Evolutionary conservation across 2,888 invertebrate species (phyloP), one percentile per base, ranked within the genome.

Genomic region (Drosophila rubida): DNA sequence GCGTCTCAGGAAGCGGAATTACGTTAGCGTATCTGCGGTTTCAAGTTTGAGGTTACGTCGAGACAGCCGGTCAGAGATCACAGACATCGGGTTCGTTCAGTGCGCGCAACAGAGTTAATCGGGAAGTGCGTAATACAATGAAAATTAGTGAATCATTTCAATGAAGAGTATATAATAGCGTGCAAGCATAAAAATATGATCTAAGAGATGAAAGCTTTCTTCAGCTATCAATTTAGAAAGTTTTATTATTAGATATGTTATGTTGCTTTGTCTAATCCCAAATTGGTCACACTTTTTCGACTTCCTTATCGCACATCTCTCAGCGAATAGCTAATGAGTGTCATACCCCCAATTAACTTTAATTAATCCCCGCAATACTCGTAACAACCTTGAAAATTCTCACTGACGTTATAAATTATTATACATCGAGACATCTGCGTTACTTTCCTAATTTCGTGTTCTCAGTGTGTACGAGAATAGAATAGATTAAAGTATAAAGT

Each of bases 1-100:
- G 94, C 27, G 97, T 97, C 92, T 97, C 97, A 27, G 97, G 97
- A 78, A 97, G 94, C 55, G 98, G 98, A 78, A 98, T 95, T n/a
- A 98, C 97, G 92, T 98, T 98, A 62, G 98, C 97, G 92, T 97
- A 98, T 50, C 94, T 92, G 78, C 58, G 58, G 72, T 72, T 70
- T 48, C 66, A 58, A 53, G 67, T 74, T 62, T 71, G 60, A 60
- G 59, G 71, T 74, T 76, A 35, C 42, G 65, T 57, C 58, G 27
- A 35, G 49, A 58, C 61, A 57, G 7, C 44, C 23, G 45, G 35
- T 14, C 16, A n/a, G 25, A 23, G 44, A 55, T 35, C 35, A 16
- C 73, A 66, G 27, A 27, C 37, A 30, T 41, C 44, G 37, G 16
- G 25, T 73, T 58, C 30, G 57, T 50, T 54, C 49, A 63, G 27